phyloP scores from a whole-genome alignment of 2,888 invertebrate species.

The Eledone cirrhosa region DNA sequence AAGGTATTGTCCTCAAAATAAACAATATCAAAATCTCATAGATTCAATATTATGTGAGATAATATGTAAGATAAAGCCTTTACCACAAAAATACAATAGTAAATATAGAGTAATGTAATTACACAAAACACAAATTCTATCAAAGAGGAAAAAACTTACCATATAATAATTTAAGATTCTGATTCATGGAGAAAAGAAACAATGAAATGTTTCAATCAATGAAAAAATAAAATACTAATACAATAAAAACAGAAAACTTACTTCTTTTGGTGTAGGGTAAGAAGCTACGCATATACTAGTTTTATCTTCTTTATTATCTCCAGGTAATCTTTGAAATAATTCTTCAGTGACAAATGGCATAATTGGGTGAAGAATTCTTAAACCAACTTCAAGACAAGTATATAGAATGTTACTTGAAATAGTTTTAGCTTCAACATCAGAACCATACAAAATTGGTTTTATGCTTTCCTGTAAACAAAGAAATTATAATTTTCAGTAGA shows the following conservation, averaged over 20 bases:
- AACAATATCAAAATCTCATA: too few relatives aligned
- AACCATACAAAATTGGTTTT: constrained; percentile 82
- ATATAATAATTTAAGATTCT: too few relatives aligned
- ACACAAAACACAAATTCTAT: too few relatives aligned
- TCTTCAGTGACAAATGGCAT: constrained; percentile 99
- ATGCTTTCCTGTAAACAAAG: constrained; percentile 74
- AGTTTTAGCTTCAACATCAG: constrained; percentile 69
- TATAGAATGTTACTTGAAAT: constrained; percentile 80
- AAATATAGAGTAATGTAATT: too few relatives aligned
- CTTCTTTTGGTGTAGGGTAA: constrained; percentile 76
- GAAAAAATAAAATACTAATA: constrained; percentile 29
- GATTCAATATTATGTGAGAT: too few relatives aligned
- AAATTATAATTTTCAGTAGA: neutral
- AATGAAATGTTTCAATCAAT: too few relatives aligned
- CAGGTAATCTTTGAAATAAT: constrained; percentile 88
- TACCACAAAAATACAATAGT: too few relatives aligned
- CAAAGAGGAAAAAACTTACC: too few relatives aligned
- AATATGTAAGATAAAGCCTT: too few relatives aligned
- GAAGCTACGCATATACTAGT: constrained; percentile 89
- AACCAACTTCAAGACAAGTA: constrained; percentile 83
- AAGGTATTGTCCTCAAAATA: too few relatives aligned
- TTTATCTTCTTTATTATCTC: constrained; percentile 63
- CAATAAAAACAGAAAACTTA: constrained; percentile 38
- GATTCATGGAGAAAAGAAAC: too few relatives aligned
- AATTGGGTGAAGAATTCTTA: constrained; percentile 90